Conservation (phyloP, 2,888 invertebrate species). For the Microplitis manilae region DNA sequence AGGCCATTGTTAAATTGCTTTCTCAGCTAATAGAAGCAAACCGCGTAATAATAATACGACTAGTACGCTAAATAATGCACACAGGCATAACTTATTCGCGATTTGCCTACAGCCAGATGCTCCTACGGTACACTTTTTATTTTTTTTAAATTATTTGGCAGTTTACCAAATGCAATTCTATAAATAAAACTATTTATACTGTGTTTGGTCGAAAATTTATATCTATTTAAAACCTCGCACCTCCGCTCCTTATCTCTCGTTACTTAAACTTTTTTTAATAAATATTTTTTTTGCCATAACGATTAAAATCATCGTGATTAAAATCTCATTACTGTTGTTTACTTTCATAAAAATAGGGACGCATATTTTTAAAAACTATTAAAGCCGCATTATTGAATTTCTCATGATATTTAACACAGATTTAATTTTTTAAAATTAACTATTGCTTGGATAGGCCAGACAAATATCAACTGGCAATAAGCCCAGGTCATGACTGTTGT, state of each 20-base stretch:
- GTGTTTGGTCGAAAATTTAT: slow-evolving; percentile 64
- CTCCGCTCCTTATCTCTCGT: slow-evolving; percentile 34
- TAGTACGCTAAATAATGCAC: slow-evolving; percentile 39
- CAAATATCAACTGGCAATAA: slow-evolving; percentile 53
- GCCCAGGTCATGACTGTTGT: slow-evolving; percentile 28
- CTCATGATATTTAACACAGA: slow-evolving; percentile 47
- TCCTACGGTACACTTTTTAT: slow-evolving; percentile 48
- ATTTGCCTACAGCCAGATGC: slow-evolving; percentile 30
- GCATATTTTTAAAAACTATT: slow-evolving; percentile 63
- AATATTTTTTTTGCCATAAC: slow-evolving; percentile 49
- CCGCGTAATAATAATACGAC: slow-evolving; percentile 35
- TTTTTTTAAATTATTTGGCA: slow-evolving; percentile 62
- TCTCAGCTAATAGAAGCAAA: slow-evolving; percentile 48
- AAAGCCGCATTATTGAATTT: slow-evolving; percentile 60
- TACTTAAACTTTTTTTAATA: slow-evolving; percentile 41
- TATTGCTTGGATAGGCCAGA: slow-evolving; percentile 69
- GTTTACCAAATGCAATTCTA: slow-evolving; percentile 67
- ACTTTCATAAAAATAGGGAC: slow-evolving; percentile 67
- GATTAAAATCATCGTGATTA: neutral
- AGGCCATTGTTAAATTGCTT: slow-evolving; percentile 62
- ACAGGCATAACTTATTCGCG: slow-evolving; percentile 18
- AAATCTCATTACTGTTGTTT: slow-evolving; percentile 52
- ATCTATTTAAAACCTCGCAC: slow-evolving; percentile 33
- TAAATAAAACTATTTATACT: slow-evolving; percentile 62
- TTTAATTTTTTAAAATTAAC: slow-evolving; percentile 47